phyloP scores from a whole-genome alignment of 2,113 vertebrate species.

The Setophaga kirtlandii region DNA sequence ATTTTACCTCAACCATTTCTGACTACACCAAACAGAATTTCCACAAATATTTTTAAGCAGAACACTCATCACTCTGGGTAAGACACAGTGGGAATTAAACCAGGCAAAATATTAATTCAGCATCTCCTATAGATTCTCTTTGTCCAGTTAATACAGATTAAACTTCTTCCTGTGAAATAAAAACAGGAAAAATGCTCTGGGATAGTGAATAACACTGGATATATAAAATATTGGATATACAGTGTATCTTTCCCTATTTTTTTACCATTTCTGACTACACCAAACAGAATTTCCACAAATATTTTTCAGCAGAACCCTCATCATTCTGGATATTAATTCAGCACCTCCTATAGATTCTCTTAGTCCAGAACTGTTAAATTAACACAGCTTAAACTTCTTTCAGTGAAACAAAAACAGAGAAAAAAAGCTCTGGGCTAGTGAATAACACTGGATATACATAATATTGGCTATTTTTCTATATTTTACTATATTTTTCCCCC shows the following conservation, averaged over 20 bases:
- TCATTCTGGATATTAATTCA: not conserved
- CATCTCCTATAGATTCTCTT: not conserved
- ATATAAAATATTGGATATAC: too few relatives aligned
- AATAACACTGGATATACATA: not conserved
- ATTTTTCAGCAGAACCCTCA: not conserved
- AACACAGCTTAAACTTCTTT: not conserved
- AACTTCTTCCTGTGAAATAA: not conserved
- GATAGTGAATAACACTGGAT: too few relatives aligned
- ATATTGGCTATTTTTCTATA: too few relatives aligned
- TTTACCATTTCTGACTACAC: not conserved
- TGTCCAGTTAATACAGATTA: not conserved
- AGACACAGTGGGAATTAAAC: too few relatives aligned
- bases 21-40: not conserved
- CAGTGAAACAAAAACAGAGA: not conserved
- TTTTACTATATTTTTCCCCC: not conserved
- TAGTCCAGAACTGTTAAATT: not conserved
- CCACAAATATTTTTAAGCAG: not conserved
- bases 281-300: not conserved
- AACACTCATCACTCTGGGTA: not conserved
- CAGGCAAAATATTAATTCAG: too few relatives aligned
- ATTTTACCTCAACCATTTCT: not conserved
- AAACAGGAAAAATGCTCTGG: not conserved
- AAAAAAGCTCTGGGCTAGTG: not conserved
- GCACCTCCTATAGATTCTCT: not conserved
- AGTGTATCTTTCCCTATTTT: not conserved